These are phyloP conservation scores for Falco cherrug DNA, from an alignment of 2,797 vertebrate species.

Conservation along the genomic window DNA sequence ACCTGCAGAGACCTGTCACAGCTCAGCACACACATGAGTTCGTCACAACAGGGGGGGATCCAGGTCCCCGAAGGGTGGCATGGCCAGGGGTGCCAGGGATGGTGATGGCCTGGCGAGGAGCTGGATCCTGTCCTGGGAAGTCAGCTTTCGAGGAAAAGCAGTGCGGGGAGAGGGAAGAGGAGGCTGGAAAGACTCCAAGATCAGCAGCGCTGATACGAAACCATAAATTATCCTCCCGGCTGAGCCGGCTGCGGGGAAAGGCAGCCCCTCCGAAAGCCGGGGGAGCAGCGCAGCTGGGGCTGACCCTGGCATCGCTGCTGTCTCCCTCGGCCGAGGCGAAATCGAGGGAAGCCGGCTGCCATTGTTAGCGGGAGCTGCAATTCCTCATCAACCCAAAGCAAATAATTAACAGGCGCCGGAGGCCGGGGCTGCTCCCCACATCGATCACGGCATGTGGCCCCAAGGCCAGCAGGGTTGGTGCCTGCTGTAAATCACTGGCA, in stretches of 20 bases:
- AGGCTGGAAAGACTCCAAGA: constrained; percentile 64
- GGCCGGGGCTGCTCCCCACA: constrained; percentile 31
- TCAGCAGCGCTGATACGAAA: constrained; percentile 41
- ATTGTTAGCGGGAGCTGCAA: neutral
- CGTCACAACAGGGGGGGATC: fast-evolving
- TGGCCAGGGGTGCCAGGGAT: fast-evolving
- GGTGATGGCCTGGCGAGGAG: neutral
- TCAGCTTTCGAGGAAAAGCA: constrained; percentile 44
- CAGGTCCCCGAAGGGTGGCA: neutral
- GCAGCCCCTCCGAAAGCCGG: neutral
- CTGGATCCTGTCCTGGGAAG: neutral
- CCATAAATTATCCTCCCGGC: constrained; percentile 56
- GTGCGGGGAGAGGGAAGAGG: constrained; percentile 30
- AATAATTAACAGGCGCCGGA: neutral
- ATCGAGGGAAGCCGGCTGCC: neutral
- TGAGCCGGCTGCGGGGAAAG: neutral
- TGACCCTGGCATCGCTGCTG: neutral
- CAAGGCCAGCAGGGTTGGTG: neutral
- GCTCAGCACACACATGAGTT: neutral
- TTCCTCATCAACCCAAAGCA: neutral
- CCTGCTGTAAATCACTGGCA: neutral
- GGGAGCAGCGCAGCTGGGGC: neutral
- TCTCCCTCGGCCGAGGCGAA: neutral
- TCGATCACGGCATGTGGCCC: neutral
- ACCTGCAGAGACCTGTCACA: neutral